Evolutionary conservation across 30 jellyfish, hydroid and myxozoan genomes (phyloP).

Genomic region (Cassiopea xamachana): DNA sequence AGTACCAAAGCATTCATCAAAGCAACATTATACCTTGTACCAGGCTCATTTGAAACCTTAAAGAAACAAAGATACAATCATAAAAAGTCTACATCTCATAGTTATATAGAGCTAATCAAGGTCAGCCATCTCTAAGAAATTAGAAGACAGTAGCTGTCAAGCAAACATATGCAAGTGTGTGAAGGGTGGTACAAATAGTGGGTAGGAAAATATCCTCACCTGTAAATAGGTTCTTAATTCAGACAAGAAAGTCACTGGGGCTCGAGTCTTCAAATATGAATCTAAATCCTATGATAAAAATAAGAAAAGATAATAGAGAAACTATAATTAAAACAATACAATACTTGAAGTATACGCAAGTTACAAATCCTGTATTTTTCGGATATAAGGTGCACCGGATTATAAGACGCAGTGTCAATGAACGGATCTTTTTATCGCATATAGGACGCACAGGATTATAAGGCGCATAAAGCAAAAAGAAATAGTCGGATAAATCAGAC

Average conservation of each 20-base stretch:
- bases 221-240: constrained; percentile 92
- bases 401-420: no score
- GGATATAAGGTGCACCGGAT: no score
- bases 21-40: constrained; percentile 93
- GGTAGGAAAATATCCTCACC: constrained; percentile 31
- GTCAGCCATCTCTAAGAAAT: no score
- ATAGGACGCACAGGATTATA: no score
- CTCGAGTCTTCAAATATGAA: constrained; percentile 92
- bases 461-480: no score
- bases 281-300: constrained; percentile 72
- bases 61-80: background rate
- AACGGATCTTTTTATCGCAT: no score
- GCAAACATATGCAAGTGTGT: no score
- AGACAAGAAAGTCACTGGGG: constrained; percentile 96
- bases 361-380: no score
- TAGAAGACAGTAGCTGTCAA: no score
- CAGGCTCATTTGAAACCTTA: constrained; percentile 87
- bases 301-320: background rate
- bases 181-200: no score
- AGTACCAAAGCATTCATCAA: constrained; percentile 94
- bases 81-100: background rate
- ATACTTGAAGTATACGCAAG: background rate
- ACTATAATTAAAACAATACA: background rate
- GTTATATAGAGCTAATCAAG: background rate
- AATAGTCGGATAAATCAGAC: no score